Evolutionary conservation across 2,797 vertebrate species (phyloP).

Genomic region (Microctenopoma stevenorrisi): DNA sequence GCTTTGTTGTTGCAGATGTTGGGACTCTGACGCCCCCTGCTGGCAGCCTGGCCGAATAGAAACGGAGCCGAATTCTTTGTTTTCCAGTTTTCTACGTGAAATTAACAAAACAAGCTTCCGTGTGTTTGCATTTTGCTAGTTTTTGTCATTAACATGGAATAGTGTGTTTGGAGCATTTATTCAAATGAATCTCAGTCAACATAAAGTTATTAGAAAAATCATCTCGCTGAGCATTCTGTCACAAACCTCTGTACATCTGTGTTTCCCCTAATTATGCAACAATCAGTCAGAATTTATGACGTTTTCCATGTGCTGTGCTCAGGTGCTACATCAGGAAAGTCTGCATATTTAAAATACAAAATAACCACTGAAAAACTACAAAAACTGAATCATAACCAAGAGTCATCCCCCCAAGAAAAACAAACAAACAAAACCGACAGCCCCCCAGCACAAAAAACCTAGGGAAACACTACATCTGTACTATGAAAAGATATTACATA

Average conservation of each 20-base stretch:
- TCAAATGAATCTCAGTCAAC: not conserved
- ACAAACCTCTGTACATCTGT: not conserved
- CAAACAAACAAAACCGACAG: no score
- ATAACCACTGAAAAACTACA: no score
- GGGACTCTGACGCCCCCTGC: constrained; percentile 56
- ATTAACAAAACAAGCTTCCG: not conserved
- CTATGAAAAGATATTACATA: not conserved
- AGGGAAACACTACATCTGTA: not conserved
- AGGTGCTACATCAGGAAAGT: no score
- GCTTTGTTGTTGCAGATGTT: constrained; percentile 8
- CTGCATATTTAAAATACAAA: no score
- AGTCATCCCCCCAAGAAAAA: no score
- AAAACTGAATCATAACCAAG: no score
- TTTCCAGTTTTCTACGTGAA: not conserved
- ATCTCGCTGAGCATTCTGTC: not conserved
- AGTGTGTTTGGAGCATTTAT: no score
- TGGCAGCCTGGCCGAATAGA: constrained; percentile 22
- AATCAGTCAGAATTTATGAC: no score
- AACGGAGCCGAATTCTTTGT: not conserved
- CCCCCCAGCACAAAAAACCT: no score
- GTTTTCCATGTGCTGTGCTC: no score
- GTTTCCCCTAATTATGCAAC: no score
- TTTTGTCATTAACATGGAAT: not conserved
- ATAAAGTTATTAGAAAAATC: not conserved
- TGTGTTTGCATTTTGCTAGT: not conserved